phyloP scores from a whole-genome alignment of 2,888 invertebrate genomes.

The Chloroclysta siterata region DNA sequence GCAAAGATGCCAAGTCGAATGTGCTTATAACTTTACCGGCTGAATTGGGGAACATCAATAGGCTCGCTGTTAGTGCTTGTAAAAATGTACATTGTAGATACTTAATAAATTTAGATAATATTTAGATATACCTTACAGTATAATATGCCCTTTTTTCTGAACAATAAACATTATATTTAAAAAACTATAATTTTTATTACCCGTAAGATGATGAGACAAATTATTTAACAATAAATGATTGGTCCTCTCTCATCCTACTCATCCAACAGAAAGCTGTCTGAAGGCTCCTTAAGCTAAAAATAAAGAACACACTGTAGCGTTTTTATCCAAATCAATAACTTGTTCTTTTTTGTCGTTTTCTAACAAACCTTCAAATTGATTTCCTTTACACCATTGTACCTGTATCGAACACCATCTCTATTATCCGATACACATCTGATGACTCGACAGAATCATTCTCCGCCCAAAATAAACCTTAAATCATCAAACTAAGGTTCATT shows the following conservation, averaged over 20 bases:
- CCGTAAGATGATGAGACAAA: too few species aligned
- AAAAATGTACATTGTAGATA: too few species aligned
- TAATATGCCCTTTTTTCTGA: too few species aligned
- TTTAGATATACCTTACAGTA: too few species aligned
- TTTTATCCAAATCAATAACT: constrained; percentile 34
- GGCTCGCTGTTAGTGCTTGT: too few species aligned
- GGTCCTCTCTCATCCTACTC: not conserved
- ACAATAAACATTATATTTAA: too few species aligned
- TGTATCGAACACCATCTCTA: constrained; percentile 43
- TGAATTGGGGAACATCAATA: too few species aligned
- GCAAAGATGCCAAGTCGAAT: too few species aligned
- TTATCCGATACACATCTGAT: constrained; percentile 36
- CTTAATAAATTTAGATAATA: too few species aligned
- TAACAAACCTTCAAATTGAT: constrained; percentile 35
- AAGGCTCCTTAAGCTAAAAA: constrained; percentile 4
- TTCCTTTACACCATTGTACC: constrained; percentile 38
- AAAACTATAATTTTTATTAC: too few species aligned
- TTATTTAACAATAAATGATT: not conserved
- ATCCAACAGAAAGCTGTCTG: not conserved
- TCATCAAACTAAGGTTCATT: not conserved
- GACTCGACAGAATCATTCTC: constrained; percentile 22
- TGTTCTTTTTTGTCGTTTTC: constrained; percentile 31
- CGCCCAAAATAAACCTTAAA: constrained; percentile 13
- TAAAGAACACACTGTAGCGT: constrained; percentile 10
- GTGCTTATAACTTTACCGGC: too few species aligned